phyloP scores from a whole-genome alignment of 2,113 vertebrate species.

The Hydropotes inermis region DNA sequence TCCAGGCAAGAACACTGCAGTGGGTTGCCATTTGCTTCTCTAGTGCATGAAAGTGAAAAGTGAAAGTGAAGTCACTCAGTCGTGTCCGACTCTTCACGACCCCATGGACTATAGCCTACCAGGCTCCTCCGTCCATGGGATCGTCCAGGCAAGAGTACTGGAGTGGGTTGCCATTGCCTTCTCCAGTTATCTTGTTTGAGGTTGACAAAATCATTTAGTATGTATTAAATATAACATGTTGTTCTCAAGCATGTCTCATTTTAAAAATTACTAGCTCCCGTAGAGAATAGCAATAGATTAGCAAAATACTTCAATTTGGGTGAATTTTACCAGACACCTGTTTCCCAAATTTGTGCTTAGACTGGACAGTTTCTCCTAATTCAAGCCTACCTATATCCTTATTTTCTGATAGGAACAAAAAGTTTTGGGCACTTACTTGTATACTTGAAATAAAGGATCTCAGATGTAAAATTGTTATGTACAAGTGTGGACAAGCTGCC shows the following conservation, averaged over 20 bases:
- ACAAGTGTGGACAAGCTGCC: constrained; percentile 15
- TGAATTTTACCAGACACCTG: not conserved
- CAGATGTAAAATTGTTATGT: not conserved
- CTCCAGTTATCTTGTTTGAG: not conserved
- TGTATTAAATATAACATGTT: not conserved
- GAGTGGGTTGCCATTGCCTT: no score
- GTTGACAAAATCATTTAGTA: not conserved
- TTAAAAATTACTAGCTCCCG: not conserved
- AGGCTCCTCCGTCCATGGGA: no score
- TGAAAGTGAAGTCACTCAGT: no score
- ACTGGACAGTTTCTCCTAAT: not conserved
- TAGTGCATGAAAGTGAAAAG: no score
- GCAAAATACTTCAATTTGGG: not conserved
- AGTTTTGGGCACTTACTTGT: not conserved
- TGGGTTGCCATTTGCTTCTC: no score
- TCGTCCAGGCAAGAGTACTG: no score
- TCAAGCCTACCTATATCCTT: not conserved
- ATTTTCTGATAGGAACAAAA: not conserved
- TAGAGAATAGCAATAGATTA: not conserved
- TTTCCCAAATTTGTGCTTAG: not conserved
- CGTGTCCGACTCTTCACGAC: no score
- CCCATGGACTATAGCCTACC: no score
- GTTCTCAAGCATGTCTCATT: not conserved
- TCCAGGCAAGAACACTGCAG: no score
- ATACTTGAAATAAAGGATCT: constrained; percentile 37